Evolutionary conservation across 2,888 invertebrate genomes (phyloP), one percentile per base, ranked within the genome.

Genomic region (Chrysolina oricalcia): DNA sequence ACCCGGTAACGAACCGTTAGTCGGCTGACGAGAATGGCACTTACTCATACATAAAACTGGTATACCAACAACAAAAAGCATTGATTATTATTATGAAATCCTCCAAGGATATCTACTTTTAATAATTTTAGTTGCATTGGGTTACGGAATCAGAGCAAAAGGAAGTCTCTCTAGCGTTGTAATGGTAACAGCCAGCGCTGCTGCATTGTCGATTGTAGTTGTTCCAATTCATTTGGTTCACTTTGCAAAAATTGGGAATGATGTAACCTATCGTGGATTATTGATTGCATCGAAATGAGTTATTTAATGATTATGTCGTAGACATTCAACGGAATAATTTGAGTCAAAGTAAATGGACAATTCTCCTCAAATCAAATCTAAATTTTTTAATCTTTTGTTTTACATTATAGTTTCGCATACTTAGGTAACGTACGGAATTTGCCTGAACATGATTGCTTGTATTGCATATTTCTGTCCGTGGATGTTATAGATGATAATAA

Each of bases 91-190:
- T 68, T 68, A 68, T 53, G 64, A 69, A 72, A 75, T 69, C 56
- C 69, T 43, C 64, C 75, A 75, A 75, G 75, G 75, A 72, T 72
- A 69, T 75, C 75, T 41, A 72, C 75, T 72, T 43, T 71, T 74
- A 53, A 70, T 63, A 70, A 53, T 43, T 48, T 59, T 41, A 68
- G 67, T 62, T 59, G 63, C 64, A 70, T 66, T 67, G 48, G 35
- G 53, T 74, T 74, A 66, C 66, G 74, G 59, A 67, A 70, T 74
- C 35, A 40, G 68, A 53, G 68, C 40, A 68, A 53, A 17, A 68
- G 68, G 68, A 68, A 53, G 68, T 68, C 53, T 40, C 68, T 13
- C 35, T 35, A 35, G 35, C 35, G 35, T 35, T 35, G 4, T 35
- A 35, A 35, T 8, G 19, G 15, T 66, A 21, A 11, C 53, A 23